These are phyloP conservation scores for Arctocebus calabarensis DNA, from an alignment of 2,797 vertebrate genomes.

Conservation along the genomic window DNA sequence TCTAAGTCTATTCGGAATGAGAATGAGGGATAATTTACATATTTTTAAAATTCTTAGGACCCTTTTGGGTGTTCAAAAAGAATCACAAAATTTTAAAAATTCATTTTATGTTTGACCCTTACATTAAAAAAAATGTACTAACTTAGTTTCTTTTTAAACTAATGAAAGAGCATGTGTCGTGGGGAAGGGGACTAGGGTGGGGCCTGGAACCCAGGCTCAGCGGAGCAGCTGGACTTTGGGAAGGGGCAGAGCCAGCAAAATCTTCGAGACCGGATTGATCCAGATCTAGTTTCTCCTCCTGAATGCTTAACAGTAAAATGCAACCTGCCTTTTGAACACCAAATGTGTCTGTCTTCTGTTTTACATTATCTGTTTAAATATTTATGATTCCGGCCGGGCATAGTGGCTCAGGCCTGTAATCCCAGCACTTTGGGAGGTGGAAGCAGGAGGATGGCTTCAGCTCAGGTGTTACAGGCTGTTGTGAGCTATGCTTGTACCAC, in stretches of 20 bases:
- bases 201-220: background rate
- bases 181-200: background rate
- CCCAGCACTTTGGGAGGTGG: too few relatives aligned
- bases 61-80: background rate
- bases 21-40: background rate
- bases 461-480: too few relatives aligned
- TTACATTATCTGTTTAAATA: background rate
- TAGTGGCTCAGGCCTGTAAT: too few relatives aligned
- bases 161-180: background rate
- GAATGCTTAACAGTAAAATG: background rate
- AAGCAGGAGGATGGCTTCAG: too few relatives aligned
- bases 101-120: constrained; percentile 14
- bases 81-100: background rate
- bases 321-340: background rate
- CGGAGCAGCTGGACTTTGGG: background rate
- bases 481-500: too few relatives aligned
- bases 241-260: rapidly evolving
- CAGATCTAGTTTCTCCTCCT: background rate
- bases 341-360: background rate
- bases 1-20: background rate
- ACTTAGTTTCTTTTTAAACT: background rate
- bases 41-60: constrained; percentile 9
- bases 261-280: too few relatives aligned
- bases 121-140: background rate
- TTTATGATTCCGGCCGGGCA: background rate